A percentile compares a stretch with the other conserved stretches of the same genome.
Conservation (phyloP, 2,888 invertebrate genomes). For the Shargacucullia verbasci region DNA sequence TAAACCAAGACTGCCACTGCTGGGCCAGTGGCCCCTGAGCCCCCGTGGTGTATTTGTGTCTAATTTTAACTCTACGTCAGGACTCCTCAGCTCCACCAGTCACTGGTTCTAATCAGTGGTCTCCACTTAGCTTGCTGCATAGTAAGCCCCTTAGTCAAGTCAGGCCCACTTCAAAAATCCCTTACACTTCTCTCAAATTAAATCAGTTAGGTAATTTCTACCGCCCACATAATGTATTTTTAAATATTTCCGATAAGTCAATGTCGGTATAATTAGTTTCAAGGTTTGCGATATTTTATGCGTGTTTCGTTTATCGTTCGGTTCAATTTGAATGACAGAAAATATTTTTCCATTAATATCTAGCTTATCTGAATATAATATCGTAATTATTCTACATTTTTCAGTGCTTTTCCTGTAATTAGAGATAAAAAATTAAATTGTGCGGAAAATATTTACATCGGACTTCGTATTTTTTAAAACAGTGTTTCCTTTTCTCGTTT, state of each 20-base stretch:
- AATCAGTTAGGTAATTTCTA: neutral
- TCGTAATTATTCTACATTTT: slow-evolving; percentile 29
- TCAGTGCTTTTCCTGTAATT: slow-evolving; percentile 28
- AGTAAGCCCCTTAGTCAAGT: too few relatives aligned
- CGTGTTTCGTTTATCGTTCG: neutral
- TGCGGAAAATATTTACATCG: too few relatives aligned
- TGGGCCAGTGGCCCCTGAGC: too few relatives aligned
- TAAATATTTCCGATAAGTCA: slow-evolving; percentile 1
- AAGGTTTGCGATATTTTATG: slow-evolving; percentile 7
- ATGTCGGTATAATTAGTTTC: slow-evolving; percentile 9
- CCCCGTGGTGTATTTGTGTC: too few relatives aligned
- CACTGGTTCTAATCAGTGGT: too few relatives aligned
- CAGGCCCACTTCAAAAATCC: too few relatives aligned
- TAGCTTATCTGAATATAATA: slow-evolving; percentile 21
- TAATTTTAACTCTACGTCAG: too few relatives aligned
- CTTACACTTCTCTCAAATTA: neutral
- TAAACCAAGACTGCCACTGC: too few relatives aligned
- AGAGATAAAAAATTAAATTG: slow-evolving; percentile 3
- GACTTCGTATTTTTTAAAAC: too few relatives aligned
- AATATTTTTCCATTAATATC: slow-evolving; percentile 11
- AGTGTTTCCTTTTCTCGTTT: too few relatives aligned
- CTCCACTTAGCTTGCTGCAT: too few relatives aligned
- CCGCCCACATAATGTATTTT: neutral
- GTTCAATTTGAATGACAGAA: slow-evolving; percentile 14
- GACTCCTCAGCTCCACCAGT: too few relatives aligned